These are phyloP conservation scores for Metellina segmentata DNA, from an alignment of 2,888 invertebrate genomes.

Conservation along the genomic window DNA sequence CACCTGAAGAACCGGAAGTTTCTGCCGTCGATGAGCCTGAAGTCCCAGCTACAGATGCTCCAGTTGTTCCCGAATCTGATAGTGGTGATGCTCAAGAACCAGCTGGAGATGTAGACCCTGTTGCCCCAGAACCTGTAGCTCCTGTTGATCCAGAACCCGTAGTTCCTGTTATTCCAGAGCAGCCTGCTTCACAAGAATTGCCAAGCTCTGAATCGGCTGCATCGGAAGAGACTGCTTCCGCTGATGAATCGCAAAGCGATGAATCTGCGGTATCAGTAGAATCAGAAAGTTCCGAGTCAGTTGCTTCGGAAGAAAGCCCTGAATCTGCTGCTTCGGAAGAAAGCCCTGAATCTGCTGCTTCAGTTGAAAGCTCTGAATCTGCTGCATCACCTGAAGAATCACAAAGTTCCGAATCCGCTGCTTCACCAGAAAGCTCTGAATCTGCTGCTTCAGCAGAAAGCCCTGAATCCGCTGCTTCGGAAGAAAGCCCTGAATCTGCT, in stretches of 20 bases:
- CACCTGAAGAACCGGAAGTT: constrained; percentile 6
- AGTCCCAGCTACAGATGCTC: constrained; percentile 6
- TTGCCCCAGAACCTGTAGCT: not conserved
- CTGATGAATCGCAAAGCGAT: not conserved
- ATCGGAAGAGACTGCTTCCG: not conserved
- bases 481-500: not conserved
- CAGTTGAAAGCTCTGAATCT: not conserved
- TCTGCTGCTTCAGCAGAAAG: not conserved
- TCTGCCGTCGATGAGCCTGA: no score
- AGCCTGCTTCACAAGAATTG: not conserved
- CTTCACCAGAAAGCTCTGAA: not conserved
- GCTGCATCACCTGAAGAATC: not conserved
- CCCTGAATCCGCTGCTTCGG: not conserved
- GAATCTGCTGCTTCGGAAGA: not conserved
- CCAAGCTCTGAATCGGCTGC: not conserved
- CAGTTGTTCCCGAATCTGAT: constrained; percentile 1
- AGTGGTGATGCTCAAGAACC: not conserved
- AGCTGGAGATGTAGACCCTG: not conserved
- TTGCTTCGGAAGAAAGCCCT: not conserved
- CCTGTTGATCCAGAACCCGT: not conserved
- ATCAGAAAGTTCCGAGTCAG: not conserved
- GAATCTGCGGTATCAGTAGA: constrained; percentile 1
- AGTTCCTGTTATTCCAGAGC: not conserved
- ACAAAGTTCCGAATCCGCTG: not conserved
- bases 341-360: not conserved